Evolutionary conservation across 2,113 vertebrate species (phyloP).

Genomic region (Aix galericulata): DNA sequence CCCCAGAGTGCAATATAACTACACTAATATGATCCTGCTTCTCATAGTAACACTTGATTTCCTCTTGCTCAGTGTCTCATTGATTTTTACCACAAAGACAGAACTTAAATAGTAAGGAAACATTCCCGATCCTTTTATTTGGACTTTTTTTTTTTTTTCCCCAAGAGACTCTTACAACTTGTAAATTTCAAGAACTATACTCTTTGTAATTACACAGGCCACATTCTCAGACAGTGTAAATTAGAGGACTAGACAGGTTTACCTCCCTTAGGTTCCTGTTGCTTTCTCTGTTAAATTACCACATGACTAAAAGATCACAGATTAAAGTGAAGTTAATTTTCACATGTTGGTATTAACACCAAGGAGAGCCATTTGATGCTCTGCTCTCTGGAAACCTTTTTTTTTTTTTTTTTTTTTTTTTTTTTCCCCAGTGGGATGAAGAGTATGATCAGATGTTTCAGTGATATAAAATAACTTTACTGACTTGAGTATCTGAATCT

Average conservation of each 20-base stretch:
- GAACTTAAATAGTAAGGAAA: background rate
- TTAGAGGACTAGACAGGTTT: background rate
- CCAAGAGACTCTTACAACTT: background rate
- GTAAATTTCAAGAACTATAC: background rate
- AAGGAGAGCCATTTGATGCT: background rate
- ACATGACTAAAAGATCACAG: background rate
- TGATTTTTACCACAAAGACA: background rate
- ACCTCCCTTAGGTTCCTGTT: background rate
- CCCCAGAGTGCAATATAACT: background rate
- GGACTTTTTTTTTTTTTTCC: background rate
- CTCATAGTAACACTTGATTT: background rate
- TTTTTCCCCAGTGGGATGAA: background rate
- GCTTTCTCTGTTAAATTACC: background rate
- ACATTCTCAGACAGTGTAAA: constrained; percentile 2
- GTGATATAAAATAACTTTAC: background rate
- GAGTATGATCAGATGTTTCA: background rate
- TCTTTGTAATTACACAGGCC: background rate
- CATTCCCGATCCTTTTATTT: background rate
- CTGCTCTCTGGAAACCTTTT: background rate
- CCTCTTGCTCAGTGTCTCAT: background rate
- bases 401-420: background rate
- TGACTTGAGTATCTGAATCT: background rate
- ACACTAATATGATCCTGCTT: background rate
- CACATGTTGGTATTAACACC: background rate
- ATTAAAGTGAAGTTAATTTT: constrained; percentile 10